Base-by-base conservation (phyloP, 2,113 vertebrate genomes). In the Sardina pilchardus region DNA sequence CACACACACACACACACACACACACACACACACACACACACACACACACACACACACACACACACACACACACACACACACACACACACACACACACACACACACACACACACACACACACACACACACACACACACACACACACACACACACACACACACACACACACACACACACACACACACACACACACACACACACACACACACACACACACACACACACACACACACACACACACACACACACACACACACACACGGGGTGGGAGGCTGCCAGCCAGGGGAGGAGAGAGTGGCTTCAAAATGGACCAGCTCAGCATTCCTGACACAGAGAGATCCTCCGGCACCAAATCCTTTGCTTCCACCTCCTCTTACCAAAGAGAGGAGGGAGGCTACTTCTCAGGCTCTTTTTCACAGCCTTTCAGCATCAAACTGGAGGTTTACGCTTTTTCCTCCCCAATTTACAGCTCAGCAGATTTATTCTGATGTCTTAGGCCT, bases 291-390 rank as follows among this genome's bases (percentile, higher is more conserved):
- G 21, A 80, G 53, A 83, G 59, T 71, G 17, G 59, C 81, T 71
- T 81, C 83, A 86, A 87, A 88, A 85, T 85, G 83, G 90, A 89
- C 89, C 85, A 92, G 48, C 59, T 90, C 89, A 92, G 89, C 88
- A 21, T 88, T 92, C 93, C 87, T 88, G 89, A 91, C 90, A 91
- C 87, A 34, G 88, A 53, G 88, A 85, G 86, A 87, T 92, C 88
- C 90, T 88, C 43, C 86, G 91, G 91, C 90, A 93, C 91, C 91
- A 88, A 89, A 91, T 84, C 82, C 89, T 90, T 89, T 88, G 8
- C 84, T 3, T 75, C 45, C 36, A 36, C 67, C 56, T 85, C 56
- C 48, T 50, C 42, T 91, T 88, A 84, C 90, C 85, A 90, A 87
- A 86, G 75, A 89, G 86, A 90, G 85, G 87, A 89, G 26, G 3